A percentile compares a stretch with the other conserved stretches of the same genome.
phyloP scores from a whole-genome alignment of 2,888 invertebrate genomes.

The Crocallis elinguaria region DNA sequence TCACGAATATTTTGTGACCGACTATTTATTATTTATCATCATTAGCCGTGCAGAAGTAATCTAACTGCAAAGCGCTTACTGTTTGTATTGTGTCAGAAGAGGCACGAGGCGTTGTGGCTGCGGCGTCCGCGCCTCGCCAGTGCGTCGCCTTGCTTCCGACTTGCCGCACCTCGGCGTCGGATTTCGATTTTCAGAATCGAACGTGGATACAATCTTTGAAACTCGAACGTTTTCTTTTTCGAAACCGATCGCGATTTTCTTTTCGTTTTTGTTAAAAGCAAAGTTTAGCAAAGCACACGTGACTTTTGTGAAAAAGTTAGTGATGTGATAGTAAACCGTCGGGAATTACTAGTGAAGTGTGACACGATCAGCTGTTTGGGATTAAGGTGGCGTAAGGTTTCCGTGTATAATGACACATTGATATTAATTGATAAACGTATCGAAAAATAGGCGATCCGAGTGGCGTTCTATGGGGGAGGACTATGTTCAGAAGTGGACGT shows the following conservation, averaged over 20 bases:
- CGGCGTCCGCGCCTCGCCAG: slow-evolving; percentile 55
- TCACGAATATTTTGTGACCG: background rate
- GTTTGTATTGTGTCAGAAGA: slow-evolving; percentile 32
- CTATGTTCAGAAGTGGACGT: no score
- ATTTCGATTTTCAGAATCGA: slow-evolving; percentile 41
- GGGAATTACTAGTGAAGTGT: slow-evolving; percentile 38
- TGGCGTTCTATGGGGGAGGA: no score
- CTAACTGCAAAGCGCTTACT: slow-evolving; percentile 24
- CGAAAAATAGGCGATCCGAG: no score
- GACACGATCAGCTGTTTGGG: slow-evolving; percentile 63
- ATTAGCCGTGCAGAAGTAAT: background rate
- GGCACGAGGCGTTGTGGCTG: slow-evolving; percentile 41
- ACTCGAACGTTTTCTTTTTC: slow-evolving; percentile 39
- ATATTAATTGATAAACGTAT: slow-evolving; percentile 3
- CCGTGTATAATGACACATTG: slow-evolving; percentile 45
- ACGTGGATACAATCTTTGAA: slow-evolving; percentile 46
- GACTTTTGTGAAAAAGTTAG: slow-evolving; percentile 70
- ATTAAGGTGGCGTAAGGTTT: slow-evolving; percentile 52
- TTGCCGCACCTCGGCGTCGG: slow-evolving; percentile 64
- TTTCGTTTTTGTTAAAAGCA: no score
- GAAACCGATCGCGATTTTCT: slow-evolving; percentile 34
- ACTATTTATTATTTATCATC: background rate
- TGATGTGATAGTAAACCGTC: slow-evolving; percentile 37
- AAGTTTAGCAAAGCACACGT: slow-evolving; percentile 53
- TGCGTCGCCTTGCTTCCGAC: slow-evolving; percentile 72